Conservation (phyloP, 2,888 invertebrate species). For the Nomada ferruginata region DNA sequence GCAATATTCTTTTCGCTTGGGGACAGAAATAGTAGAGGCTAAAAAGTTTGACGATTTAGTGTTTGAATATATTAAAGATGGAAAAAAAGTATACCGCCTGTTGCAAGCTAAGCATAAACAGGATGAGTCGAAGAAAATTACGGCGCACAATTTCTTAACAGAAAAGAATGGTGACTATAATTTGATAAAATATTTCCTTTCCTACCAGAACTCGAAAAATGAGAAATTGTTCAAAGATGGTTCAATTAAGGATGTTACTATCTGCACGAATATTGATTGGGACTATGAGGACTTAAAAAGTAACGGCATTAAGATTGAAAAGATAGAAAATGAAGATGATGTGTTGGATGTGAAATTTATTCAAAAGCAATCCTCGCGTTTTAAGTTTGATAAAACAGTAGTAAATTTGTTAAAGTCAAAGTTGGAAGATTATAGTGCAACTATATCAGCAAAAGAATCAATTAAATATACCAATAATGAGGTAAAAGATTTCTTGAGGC, state of each 20-base stretch:
- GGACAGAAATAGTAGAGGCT: background rate
- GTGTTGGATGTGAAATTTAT: background rate
- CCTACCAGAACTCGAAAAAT: background rate
- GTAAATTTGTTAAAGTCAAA: background rate
- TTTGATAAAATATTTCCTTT: conserved; percentile 6
- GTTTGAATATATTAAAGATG: conserved; percentile 9
- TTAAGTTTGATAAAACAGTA: background rate
- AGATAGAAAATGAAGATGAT: background rate
- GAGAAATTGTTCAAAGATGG: background rate
- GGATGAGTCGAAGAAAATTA: conserved; percentile 5
- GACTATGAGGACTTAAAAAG: background rate
- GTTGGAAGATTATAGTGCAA: background rate
- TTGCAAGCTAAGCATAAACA: conserved; percentile 7
- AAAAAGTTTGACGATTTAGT: conserved; percentile 11
- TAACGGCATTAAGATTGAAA: background rate
- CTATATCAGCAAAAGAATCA: background rate
- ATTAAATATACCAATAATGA: background rate
- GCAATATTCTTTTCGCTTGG: background rate
- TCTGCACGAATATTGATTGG: conserved; percentile 7
- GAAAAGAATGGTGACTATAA: background rate
- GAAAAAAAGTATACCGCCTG: background rate
- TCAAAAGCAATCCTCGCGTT: background rate
- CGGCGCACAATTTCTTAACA: background rate
- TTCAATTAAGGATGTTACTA: background rate
- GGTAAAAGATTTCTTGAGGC: background rate